Evolutionary conservation across 1,140 invertebrate genomes (phyloP), one percentile per base, ranked within the genome.

Genomic region (Caerostris darwini): DNA sequence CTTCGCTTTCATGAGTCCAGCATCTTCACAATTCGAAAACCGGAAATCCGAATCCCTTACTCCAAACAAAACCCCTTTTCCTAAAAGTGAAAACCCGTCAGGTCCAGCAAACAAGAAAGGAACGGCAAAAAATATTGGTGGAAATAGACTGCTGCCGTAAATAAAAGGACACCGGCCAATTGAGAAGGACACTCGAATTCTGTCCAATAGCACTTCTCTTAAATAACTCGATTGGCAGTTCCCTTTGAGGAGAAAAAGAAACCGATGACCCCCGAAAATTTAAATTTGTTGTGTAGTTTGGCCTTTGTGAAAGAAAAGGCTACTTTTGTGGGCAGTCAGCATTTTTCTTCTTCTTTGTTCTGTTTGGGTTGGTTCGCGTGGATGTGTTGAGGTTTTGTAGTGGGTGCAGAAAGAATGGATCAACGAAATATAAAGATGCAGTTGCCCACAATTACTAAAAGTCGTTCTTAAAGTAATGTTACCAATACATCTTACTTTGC

Each of bases 181-280:
- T 81, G 53, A 81, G 34, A 53, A 77, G 56, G 64, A 54, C 67
- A 54, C 53, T 71, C 19, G n/a, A 50, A n/a, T 58, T 69, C 61
- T 81, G 50, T 91, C 71, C 59, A 50, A 92, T 58, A 50, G 59
- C 59, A 92, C 90, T 85, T 92, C 81, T 59, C 90, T 85, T 92
- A 92, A 92, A 92, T 92, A 85, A 92, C 81, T 92, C 90, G 77
- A 92, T 92, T 92, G 90, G 81, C 82, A 67, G 85, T 91, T 92
- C 82, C 57, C 53, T 91, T 92, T 83, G 34, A 61, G 71, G 54
- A 14, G 57, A 53, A 61, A 57, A 71, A 57, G 88, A 61, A 88
- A 85, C 57, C 83, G 54, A 58, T 85, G 83, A 56, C 83, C 64
- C 64, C 83, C 17, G n/a, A 85, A 85, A 58, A 85, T 85, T 58